Evolutionary conservation across 2,888 invertebrate genomes (phyloP).

Genomic region (Drosophila fungiperda): DNA sequence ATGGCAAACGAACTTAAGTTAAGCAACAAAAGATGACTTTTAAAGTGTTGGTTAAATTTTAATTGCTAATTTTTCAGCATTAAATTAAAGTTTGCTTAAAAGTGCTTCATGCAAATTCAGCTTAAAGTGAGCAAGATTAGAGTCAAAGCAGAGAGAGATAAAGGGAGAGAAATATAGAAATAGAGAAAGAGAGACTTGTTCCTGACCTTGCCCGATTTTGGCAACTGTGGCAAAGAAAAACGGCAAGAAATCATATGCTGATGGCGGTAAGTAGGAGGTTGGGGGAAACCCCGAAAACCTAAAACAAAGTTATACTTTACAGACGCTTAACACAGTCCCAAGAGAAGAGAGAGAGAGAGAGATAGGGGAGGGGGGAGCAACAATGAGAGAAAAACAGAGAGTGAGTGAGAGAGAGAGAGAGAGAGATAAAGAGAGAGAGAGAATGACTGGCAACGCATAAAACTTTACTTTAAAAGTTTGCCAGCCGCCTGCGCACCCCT

Average conservation of each 20-base stretch:
- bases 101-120: slow-evolving; percentile 47
- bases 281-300: slow-evolving; percentile 76
- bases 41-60: background rate
- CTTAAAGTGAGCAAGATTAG: slow-evolving; percentile 25
- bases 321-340: slow-evolving; percentile 66
- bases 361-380: slow-evolving; percentile 6
- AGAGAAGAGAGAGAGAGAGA: slow-evolving; percentile 25
- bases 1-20: background rate
- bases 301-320: slow-evolving; percentile 81
- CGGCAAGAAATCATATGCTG: slow-evolving; percentile 59
- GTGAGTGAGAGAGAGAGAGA: slow-evolving; percentile 19
- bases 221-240: slow-evolving; percentile 67
- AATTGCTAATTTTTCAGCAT: background rate
- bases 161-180: background rate
- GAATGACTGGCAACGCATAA: slow-evolving; percentile 54
- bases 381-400: slow-evolving; percentile 7
- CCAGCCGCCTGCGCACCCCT: slow-evolving; percentile 61
- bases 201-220: slow-evolving; percentile 80
- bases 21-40: background rate
- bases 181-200: slow-evolving; percentile 51
- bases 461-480: slow-evolving; percentile 82
- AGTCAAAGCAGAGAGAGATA: background rate
- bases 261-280: slow-evolving; percentile 32
- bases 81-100: slow-evolving; percentile 20
- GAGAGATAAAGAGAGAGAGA: slow-evolving; percentile 5